phyloP scores from a whole-genome alignment of 2,797 vertebrate genomes.

The Acanthopagrus latus region DNA sequence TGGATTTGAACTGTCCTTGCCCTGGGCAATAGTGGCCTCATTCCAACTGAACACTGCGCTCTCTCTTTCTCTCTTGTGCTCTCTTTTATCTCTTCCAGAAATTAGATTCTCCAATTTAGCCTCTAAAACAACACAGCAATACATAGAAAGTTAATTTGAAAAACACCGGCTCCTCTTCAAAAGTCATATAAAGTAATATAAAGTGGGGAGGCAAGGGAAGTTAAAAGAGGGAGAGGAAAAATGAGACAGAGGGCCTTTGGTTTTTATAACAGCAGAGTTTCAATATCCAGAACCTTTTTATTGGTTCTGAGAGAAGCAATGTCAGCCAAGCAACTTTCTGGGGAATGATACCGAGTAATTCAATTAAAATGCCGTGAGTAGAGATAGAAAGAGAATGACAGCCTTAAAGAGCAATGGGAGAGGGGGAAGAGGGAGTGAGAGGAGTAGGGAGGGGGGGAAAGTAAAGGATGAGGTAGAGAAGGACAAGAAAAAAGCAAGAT shows the following conservation, averaged over 20 bases:
- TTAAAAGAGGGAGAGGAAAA: constrained; percentile 21
- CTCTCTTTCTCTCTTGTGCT: constrained; percentile 22
- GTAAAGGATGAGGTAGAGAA: constrained; percentile 33
- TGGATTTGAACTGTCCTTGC: constrained; percentile 81
- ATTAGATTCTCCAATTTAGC: constrained; percentile 69
- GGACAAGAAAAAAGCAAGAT: constrained; percentile 48
- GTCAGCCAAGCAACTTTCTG: constrained; percentile 73
- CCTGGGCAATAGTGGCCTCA: constrained; percentile 68
- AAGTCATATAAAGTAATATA: constrained; percentile 37
- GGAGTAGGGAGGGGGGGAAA: not conserved
- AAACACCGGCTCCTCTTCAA: constrained; percentile 40
- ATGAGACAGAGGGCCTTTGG: constrained; percentile 27
- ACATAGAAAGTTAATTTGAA: constrained; percentile 50
- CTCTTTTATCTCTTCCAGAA: constrained; percentile 54
- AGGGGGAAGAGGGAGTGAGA: constrained; percentile 28
- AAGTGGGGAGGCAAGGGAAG: constrained; percentile 7
- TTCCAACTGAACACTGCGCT: constrained; percentile 74
- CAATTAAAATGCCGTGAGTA: constrained; percentile 68
- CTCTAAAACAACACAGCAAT: constrained; percentile 54
- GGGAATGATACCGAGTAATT: constrained; percentile 68
- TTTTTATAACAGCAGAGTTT: constrained; percentile 56
- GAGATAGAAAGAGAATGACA: constrained; percentile 49
- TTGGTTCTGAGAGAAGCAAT: constrained; percentile 61
- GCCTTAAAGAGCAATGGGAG: constrained; percentile 58
- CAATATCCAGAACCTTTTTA: constrained; percentile 62